Conservation (phyloP, 2,888 invertebrate genomes). For the Zhuqinia jingwanae region DNA sequence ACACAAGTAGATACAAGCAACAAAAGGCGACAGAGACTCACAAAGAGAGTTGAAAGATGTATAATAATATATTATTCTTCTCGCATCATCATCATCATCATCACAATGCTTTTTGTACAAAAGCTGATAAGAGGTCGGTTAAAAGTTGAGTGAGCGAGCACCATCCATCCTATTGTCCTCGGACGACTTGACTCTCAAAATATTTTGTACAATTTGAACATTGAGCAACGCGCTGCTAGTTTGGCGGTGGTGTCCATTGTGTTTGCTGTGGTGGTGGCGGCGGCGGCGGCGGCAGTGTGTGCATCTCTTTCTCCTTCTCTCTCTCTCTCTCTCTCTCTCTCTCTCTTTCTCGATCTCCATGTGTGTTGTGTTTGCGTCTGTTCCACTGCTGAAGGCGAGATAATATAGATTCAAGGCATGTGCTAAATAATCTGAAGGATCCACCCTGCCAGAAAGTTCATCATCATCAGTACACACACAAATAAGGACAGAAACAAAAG, state of each 20-base stretch:
- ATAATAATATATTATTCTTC: background rate
- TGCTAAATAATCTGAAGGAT: constrained; percentile 31
- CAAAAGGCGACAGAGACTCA: background rate
- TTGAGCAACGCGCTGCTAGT: background rate
- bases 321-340: too few species aligned
- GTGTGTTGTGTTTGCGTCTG: too few species aligned
- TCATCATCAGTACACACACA: constrained; percentile 21
- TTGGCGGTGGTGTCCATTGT: too few species aligned
- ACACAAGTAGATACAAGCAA: background rate
- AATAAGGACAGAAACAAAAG: constrained; percentile 34
- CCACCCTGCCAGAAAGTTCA: constrained; percentile 43
- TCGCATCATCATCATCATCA: too few species aligned
- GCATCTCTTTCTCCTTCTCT: too few species aligned
- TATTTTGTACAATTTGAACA: background rate
- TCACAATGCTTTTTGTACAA: background rate
- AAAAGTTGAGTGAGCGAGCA: too few species aligned
- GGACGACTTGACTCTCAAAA: constrained; percentile 4
- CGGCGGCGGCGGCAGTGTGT: too few species aligned
- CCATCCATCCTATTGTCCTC: background rate
- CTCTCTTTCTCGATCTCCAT: too few species aligned
- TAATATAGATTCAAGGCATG: constrained; percentile 49
- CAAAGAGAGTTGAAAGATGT: background rate
- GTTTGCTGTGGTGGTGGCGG: background rate
- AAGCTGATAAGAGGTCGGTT: constrained; percentile 12
- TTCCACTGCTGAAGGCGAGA: background rate